phyloP scores from a whole-genome alignment of 2,113 vertebrate genomes.

The Eonycteris spelaea region DNA sequence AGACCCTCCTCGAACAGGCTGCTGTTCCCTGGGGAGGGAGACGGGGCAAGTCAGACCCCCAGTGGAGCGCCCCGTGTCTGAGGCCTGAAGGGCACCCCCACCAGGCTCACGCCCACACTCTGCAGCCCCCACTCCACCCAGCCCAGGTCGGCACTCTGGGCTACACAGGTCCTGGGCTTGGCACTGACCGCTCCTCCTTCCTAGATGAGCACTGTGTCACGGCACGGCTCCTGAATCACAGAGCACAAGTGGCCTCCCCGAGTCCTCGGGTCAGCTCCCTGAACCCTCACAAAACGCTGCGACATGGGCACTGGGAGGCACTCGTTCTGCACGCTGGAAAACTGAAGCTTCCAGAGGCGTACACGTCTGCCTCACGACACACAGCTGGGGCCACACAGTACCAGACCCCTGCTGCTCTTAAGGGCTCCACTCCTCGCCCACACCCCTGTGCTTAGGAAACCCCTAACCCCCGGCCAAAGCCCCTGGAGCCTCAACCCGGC shows the following conservation, averaged over 20 bases:
- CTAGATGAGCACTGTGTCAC: rapidly evolving
- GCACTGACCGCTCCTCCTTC: background rate
- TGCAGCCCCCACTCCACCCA: too few species aligned
- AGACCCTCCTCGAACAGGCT: background rate
- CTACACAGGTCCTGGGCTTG: background rate
- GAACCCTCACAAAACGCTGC: background rate
- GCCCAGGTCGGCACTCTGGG: rapidly evolving
- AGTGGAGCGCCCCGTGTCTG: too few species aligned
- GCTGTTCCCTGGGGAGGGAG: background rate
- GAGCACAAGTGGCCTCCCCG: background rate
- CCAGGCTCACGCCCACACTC: too few species aligned
- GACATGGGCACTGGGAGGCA: background rate
- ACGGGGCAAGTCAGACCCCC: too few species aligned
- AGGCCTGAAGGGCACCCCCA: too few species aligned
- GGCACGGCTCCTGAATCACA: background rate
- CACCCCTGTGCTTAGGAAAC: background rate
- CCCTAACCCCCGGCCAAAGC: background rate
- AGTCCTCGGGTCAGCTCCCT: background rate
- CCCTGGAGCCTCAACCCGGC: background rate
- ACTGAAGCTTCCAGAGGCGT: background rate
- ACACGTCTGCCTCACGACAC: background rate
- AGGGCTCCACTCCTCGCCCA: background rate
- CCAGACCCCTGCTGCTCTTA: background rate
- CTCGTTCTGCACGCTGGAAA: background rate
- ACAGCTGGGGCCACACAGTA: background rate